These are phyloP conservation scores for Alethe diademata DNA, from an alignment of 2,113 vertebrate species.

Conservation along the genomic window DNA sequence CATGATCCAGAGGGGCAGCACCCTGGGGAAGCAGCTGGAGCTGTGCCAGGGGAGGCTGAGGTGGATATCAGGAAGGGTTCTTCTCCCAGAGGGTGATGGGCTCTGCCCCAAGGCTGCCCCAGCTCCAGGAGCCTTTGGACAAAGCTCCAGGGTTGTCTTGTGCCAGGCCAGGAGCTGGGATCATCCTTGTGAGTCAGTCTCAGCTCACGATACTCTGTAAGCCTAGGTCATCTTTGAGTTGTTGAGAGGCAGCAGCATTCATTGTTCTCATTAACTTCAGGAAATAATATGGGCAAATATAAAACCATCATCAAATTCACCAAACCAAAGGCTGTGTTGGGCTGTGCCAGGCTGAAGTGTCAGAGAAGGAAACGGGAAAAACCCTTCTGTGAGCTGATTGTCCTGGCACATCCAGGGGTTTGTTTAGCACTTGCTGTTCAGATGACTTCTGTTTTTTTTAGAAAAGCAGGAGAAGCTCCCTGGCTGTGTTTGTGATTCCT, in stretches of 20 bases:
- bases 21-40: rapidly evolving
- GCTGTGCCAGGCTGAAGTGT: not conserved
- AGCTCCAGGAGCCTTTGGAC: not conserved
- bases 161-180: not conserved
- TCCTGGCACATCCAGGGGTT: not conserved
- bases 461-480: not conserved
- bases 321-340: not conserved
- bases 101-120: not conserved
- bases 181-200: not conserved
- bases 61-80: not conserved
- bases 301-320: not conserved
- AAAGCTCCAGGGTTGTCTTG: rapidly evolving
- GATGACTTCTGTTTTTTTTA: not conserved
- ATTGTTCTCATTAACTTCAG: not conserved
- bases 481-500: not conserved
- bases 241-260: not conserved
- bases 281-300: not conserved
- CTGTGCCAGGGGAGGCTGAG: not conserved
- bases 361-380: not conserved
- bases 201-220: rapidly evolving
- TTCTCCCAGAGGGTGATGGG: not conserved
- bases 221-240: not conserved
- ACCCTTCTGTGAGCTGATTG: not conserved
- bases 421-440: not conserved
- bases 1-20: not conserved